Percentiles rank a stretch among this genome's conserved stretches.
Evolutionary conservation across 2,888 invertebrate genomes (phyloP).

Genomic region (Ceraclea dissimilis): DNA sequence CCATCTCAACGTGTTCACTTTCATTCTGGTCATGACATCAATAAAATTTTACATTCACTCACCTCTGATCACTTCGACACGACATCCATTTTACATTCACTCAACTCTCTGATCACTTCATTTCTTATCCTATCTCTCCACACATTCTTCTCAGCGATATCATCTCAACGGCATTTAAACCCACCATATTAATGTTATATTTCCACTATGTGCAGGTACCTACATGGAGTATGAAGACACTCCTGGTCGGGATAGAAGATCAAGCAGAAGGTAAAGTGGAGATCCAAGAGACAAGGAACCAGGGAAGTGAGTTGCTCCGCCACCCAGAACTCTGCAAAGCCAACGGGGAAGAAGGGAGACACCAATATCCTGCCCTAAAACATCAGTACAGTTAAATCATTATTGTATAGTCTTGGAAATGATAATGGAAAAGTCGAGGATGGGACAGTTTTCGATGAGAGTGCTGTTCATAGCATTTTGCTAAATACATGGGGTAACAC

Average conservation of each 20-base stretch:
- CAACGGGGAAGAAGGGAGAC: constrained; percentile 71
- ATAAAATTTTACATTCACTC: too few relatives aligned
- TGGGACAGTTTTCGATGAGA: background rate
- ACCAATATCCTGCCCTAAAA: constrained; percentile 53
- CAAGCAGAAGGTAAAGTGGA: constrained; percentile 73
- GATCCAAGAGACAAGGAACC: constrained; percentile 66
- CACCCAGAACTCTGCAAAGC: constrained; percentile 81
- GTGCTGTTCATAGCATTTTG: background rate
- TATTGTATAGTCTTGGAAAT: background rate
- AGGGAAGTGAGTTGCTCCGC: constrained; percentile 79
- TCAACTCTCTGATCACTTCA: too few relatives aligned
- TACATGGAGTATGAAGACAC: constrained; percentile 58
- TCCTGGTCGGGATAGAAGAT: constrained; percentile 39
- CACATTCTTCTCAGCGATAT: too few relatives aligned
- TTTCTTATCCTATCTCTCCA: too few relatives aligned
- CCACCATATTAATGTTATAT: too few relatives aligned
- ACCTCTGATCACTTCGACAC: too few relatives aligned
- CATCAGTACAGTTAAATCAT: background rate
- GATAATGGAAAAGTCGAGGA: background rate
- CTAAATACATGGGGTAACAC: too few relatives aligned
- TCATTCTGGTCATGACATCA: too few relatives aligned
- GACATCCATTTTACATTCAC: too few relatives aligned
- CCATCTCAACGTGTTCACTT: too few relatives aligned
- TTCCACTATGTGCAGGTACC: background rate
- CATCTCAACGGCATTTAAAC: too few relatives aligned